Evolutionary conservation across 1,140 invertebrate genomes (phyloP).

Genomic region (Trichonephila inaurata): DNA sequence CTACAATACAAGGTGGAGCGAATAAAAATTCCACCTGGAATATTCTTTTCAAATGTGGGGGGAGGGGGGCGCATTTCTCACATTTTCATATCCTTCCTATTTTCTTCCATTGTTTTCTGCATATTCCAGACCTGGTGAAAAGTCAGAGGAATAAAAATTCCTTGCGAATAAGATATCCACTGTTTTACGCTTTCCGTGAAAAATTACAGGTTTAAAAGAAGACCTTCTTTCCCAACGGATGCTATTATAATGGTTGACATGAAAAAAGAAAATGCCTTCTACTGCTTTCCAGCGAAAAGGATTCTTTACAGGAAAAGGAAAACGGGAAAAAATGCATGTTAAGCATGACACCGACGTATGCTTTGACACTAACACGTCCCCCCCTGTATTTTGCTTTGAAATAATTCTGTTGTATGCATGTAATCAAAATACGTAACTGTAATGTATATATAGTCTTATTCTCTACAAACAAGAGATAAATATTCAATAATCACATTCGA

Average conservation of each 20-base stretch:
- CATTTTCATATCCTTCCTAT: neutral
- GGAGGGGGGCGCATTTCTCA: neutral
- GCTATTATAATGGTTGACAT: neutral
- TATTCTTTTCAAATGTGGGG: neutral
- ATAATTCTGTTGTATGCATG: neutral
- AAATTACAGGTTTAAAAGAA: conserved; percentile 1
- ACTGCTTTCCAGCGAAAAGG: neutral
- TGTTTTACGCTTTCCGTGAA: conserved; percentile 7
- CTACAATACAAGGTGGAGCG: no score
- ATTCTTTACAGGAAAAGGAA: neutral
- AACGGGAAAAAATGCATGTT: neutral
- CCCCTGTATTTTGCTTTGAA: neutral
- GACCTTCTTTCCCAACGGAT: neutral
- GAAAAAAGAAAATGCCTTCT: neutral
- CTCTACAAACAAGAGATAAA: no score
- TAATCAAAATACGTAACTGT: no score
- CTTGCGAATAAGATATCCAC: neutral
- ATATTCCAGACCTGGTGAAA: neutral
- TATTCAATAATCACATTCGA: no score
- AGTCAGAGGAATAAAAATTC: neutral
- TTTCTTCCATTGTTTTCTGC: neutral
- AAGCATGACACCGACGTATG: neutral
- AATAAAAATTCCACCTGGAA: neutral
- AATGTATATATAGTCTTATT: no score
- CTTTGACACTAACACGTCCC: neutral